These are phyloP conservation scores for Drosophila infuscata DNA, from an alignment of 2,888 invertebrate species.

Conservation along the genomic window DNA sequence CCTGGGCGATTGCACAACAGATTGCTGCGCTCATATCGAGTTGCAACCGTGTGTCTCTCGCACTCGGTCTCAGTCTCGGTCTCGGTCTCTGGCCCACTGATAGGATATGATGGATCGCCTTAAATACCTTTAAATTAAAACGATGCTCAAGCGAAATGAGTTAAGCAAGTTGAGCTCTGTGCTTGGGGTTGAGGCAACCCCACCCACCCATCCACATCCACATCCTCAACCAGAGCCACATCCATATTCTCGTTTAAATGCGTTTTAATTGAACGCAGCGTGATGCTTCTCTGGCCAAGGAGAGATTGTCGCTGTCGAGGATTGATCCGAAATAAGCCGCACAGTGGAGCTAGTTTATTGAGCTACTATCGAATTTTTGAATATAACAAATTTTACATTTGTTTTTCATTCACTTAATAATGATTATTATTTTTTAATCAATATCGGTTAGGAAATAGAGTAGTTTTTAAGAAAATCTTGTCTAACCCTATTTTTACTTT, in stretches of 20 bases:
- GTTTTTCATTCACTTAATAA: background rate
- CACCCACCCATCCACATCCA: background rate
- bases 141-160: constrained; percentile 73
- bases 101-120: constrained; percentile 83
- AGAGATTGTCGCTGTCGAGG: constrained; percentile 15
- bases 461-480: background rate
- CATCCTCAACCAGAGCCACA: background rate
- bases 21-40: constrained; percentile 84
- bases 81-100: constrained; percentile 51
- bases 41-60: constrained; percentile 69
- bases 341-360: constrained; percentile 1
- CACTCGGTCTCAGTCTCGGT: background rate
- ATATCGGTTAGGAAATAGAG: background rate
- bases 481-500: background rate
- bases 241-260: constrained; percentile 68
- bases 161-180: constrained; percentile 40
- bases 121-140: constrained; percentile 85
- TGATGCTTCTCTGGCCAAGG: constrained; percentile 31
- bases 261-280: constrained; percentile 81
- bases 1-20: constrained; percentile 80
- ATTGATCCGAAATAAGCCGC: background rate
- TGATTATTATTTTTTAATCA: background rate
- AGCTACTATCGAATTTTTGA: background rate
- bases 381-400: background rate
- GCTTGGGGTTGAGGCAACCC: constrained; percentile 29